Percentiles rank a stretch among this genome's conserved stretches.
Conservation (phyloP, 2,113 vertebrate genomes). For the Cheilinus undulatus region DNA sequence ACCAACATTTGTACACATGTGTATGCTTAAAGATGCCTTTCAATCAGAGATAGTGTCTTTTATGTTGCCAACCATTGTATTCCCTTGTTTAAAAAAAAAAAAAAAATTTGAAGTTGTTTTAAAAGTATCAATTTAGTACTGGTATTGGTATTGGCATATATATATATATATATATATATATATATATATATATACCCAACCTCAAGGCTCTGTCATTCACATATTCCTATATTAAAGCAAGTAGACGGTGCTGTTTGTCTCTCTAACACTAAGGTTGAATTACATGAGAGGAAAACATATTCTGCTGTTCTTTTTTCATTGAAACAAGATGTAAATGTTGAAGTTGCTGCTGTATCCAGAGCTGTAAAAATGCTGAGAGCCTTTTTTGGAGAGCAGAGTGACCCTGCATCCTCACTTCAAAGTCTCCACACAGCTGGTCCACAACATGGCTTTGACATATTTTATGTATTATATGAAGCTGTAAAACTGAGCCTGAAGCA, state of each 20-base stretch:
- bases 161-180: too few relatives aligned
- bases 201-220: too few relatives aligned
- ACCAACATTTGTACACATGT: too few relatives aligned
- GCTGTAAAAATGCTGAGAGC: constrained; percentile 10
- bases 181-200: too few relatives aligned
- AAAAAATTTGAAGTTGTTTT: too few relatives aligned
- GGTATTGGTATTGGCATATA: too few relatives aligned
- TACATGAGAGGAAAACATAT: neutral
- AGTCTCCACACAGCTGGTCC: constrained; percentile 24
- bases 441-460: constrained; percentile 9
- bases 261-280: neutral
- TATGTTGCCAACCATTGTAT: too few relatives aligned
- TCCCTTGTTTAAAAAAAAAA: too few relatives aligned
- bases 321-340: neutral
- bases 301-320: neutral
- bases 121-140: too few relatives aligned
- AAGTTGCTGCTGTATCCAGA: neutral
- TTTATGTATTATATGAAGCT: constrained; percentile 11
- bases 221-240: neutral
- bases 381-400: constrained; percentile 1
- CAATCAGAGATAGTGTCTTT: too few relatives aligned
- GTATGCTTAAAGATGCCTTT: too few relatives aligned
- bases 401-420: constrained; percentile 42
- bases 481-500: constrained; percentile 5
- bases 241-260: neutral